Conservation (phyloP, 2,888 invertebrate genomes). For the Iselma pallidipennis region DNA sequence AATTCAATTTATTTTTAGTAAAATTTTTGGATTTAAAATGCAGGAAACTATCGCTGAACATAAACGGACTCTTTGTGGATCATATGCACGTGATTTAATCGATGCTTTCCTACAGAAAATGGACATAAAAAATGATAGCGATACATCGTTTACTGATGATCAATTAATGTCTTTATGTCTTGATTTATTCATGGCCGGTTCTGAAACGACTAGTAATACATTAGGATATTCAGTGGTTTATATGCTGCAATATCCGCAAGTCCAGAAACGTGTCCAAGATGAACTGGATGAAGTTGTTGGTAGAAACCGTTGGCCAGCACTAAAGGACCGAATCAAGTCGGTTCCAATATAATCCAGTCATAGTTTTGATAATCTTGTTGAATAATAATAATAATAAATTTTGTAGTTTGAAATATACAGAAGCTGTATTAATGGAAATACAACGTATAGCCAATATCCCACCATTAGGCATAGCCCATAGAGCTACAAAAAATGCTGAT, state of each 20-base stretch:
- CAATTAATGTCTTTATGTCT: slow-evolving; percentile 59
- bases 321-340: slow-evolving; percentile 62
- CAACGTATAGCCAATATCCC: slow-evolving; percentile 59
- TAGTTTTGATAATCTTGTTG: not conserved
- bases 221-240: slow-evolving; percentile 64
- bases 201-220: slow-evolving; percentile 71
- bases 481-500: slow-evolving; percentile 53
- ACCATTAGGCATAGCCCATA: slow-evolving; percentile 62
- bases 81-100: slow-evolving; percentile 64
- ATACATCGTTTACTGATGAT: slow-evolving; percentile 41
- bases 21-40: slow-evolving; percentile 33
- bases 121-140: slow-evolving; percentile 48
- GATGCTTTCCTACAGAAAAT: slow-evolving; percentile 68
- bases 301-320: slow-evolving; percentile 58
- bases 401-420: slow-evolving; percentile 53
- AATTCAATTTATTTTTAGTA: slow-evolving; percentile 6
- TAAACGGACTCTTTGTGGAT: slow-evolving; percentile 54
- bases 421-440: slow-evolving; percentile 58
- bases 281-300: slow-evolving; percentile 67
- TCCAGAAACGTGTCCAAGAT: slow-evolving; percentile 62
- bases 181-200: slow-evolving; percentile 70
- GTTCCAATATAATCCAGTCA: not conserved
- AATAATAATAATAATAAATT: not conserved
- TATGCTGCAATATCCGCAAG: slow-evolving; percentile 61
- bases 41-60: slow-evolving; percentile 62